Evolutionary conservation across 2,888 invertebrate genomes (phyloP).

Genomic region (Philaethria dido): DNA sequence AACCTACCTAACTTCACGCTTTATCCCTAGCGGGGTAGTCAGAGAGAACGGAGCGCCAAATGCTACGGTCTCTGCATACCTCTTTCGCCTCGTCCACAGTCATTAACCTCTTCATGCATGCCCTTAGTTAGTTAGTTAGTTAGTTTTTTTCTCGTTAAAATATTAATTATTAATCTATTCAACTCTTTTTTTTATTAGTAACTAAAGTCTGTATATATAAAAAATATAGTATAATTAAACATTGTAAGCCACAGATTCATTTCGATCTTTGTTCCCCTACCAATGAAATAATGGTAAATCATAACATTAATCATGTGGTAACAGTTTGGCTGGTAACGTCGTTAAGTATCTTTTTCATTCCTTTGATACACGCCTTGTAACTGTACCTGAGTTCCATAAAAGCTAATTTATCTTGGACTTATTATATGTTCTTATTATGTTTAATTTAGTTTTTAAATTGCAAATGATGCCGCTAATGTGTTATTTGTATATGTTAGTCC

Average conservation of each 20-base stretch:
- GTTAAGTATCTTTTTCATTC: constrained; percentile 52
- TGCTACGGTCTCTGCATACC: too few species aligned
- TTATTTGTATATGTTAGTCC: constrained; percentile 2
- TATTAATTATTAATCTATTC: too few species aligned
- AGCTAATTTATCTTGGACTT: constrained; percentile 43
- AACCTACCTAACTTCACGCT: too few species aligned
- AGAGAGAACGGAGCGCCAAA: too few species aligned
- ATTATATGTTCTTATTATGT: constrained; percentile 36
- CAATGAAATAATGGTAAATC: constrained; percentile 45
- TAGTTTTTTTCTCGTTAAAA: too few species aligned
- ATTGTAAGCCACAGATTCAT: constrained; percentile 41
- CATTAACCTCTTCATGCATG: too few species aligned
- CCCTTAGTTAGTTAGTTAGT: too few species aligned
- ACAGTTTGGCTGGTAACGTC: constrained; percentile 46
- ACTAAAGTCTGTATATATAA: constrained; percentile 42
- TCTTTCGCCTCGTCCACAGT: too few species aligned
- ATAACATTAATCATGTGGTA: constrained; percentile 50
- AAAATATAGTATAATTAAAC: constrained; percentile 49
- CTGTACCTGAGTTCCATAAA: constrained; percentile 46
- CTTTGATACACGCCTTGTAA: constrained; percentile 45
- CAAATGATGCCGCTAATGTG: constrained; percentile 3
- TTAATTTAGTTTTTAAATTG: constrained; percentile 39
- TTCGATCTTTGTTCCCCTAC: constrained; percentile 48
- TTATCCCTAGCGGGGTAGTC: too few species aligned
- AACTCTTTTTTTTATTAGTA: constrained; percentile 45